These are phyloP conservation scores for Montipora sp. DNA, from an alignment of 64 coral and sea anemone species.

Conservation along the genomic window DNA sequence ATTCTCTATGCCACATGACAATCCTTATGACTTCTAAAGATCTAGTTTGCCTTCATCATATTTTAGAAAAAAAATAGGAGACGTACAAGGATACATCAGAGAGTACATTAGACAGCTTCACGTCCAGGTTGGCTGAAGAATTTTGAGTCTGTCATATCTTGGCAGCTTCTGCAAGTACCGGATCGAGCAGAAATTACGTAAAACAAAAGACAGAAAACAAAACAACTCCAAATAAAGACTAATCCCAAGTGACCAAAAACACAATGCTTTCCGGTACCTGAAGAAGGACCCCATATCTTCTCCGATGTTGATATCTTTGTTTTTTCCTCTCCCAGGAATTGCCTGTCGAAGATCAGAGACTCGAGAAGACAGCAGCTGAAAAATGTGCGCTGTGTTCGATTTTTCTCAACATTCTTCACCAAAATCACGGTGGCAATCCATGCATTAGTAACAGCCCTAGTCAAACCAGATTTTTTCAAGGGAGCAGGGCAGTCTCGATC, in stretches of 20 bases:
- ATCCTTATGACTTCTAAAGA: constrained; percentile 16
- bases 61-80: constrained; percentile 10
- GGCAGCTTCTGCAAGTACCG: too few relatives aligned
- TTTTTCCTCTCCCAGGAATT: neutral
- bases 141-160: too few relatives aligned
- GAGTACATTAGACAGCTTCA: neutral
- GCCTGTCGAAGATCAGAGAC: constrained; percentile 1
- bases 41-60: neutral
- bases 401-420: neutral
- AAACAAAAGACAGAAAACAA: too few relatives aligned
- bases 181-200: too few relatives aligned
- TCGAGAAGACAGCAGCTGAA: constrained; percentile 9
- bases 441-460: too few relatives aligned
- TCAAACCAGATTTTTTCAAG: too few relatives aligned
- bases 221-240: too few relatives aligned
- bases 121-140: neutral
- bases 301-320: neutral
- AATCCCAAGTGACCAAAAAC: too few relatives aligned
- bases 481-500: too few relatives aligned
- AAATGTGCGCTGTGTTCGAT: neutral
- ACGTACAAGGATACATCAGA: constrained; percentile 13
- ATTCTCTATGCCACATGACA: constrained; percentile 41
- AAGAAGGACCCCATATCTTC: neutral
- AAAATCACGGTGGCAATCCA: too few relatives aligned
- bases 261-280: too few relatives aligned